These are phyloP conservation scores for Orthosia gothica DNA, from an alignment of 2,888 invertebrate species.

Conservation along the genomic window DNA sequence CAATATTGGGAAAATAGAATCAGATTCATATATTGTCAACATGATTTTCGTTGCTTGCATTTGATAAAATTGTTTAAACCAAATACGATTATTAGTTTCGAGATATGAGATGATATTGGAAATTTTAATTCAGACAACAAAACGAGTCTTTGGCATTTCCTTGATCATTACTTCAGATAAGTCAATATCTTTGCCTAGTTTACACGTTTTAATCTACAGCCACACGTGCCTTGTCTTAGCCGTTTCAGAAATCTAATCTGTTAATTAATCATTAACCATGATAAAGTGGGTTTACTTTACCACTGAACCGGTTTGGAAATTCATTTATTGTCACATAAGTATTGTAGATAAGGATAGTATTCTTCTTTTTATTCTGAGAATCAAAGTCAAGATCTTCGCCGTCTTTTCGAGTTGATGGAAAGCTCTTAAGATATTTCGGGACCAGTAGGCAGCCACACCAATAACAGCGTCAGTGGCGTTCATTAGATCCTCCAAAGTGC, in stretches of 20 bases:
- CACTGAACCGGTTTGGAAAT: conserved; percentile 10
- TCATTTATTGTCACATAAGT: neutral
- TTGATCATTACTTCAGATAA: conserved; percentile 38
- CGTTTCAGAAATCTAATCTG: conserved; percentile 35
- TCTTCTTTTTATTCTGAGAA: neutral
- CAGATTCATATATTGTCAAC: neutral
- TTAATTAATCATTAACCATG: conserved; percentile 32
- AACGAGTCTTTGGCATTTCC: conserved; percentile 1
- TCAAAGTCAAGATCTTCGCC: neutral
- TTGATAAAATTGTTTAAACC: neutral
- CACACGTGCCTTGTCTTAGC: conserved; percentile 43
- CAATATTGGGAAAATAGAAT: neutral
- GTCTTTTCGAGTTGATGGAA: neutral
- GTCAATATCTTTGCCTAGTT: conserved; percentile 1
- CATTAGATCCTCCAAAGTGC: too few relatives aligned
- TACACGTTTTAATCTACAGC: conserved; percentile 35
- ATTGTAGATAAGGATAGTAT: neutral
- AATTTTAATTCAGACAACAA: neutral
- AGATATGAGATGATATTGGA: neutral
- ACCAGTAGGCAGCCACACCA: too few relatives aligned
- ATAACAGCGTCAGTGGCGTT: too few relatives aligned
- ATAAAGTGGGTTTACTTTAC: conserved; percentile 17
- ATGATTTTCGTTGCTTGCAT: neutral
- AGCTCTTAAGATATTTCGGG: too few relatives aligned
- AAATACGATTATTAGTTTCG: neutral